These are phyloP conservation scores for Melanargia galathea DNA, from an alignment of 2,888 invertebrate species.

Conservation along the genomic window DNA sequence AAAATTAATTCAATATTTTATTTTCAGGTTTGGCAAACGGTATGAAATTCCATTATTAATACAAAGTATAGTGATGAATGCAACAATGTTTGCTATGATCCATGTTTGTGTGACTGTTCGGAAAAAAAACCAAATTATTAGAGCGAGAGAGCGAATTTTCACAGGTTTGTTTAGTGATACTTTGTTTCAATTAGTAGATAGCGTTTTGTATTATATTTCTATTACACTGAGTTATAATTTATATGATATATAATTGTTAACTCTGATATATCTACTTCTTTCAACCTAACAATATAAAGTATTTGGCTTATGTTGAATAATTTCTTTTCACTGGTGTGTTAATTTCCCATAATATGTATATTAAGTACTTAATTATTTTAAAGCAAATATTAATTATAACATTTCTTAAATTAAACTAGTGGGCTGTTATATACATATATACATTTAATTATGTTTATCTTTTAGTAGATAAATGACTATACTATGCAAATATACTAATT, in stretches of 20 bases:
- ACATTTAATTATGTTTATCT: too few species aligned
- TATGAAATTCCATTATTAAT: constrained; percentile 97
- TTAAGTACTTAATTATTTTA: background rate
- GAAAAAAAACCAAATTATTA: constrained; percentile 89
- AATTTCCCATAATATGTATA: background rate
- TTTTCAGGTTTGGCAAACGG: constrained; percentile 97
- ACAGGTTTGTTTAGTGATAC: constrained; percentile 83
- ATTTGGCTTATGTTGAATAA: background rate
- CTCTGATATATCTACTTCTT: background rate
- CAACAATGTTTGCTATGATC: constrained; percentile 97
- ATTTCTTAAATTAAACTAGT: too few species aligned
- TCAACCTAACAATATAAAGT: background rate
- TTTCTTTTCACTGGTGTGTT: background rate
- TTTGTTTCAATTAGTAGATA: constrained; percentile 6
- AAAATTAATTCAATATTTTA: background rate
- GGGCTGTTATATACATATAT: too few species aligned
- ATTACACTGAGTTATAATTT: background rate
- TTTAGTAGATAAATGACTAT: background rate
- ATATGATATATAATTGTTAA: background rate
- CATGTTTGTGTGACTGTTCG: constrained; percentile 94
- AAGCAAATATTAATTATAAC: background rate
- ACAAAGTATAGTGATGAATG: constrained; percentile 98
- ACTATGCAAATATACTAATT: background rate
- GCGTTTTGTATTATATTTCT: background rate
- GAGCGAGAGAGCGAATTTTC: constrained; percentile 89